These are phyloP conservation scores for Arizona elegans DNA, from an alignment of 2,113 vertebrate species.

Conservation along the genomic window DNA sequence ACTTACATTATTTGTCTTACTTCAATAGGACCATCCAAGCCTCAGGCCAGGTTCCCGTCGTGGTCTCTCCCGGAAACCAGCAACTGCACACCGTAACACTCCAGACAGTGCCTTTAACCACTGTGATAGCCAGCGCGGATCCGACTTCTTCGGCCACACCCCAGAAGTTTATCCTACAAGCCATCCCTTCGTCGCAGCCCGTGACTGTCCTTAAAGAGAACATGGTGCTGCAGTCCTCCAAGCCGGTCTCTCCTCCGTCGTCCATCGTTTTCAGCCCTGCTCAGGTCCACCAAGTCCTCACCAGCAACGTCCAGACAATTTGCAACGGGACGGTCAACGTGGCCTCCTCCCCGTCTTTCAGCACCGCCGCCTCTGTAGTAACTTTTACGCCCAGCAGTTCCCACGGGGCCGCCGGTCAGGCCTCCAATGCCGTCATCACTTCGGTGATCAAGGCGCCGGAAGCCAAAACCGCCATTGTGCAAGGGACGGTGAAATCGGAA, in stretches of 20 bases:
- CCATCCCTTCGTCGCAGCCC: constrained; percentile 77
- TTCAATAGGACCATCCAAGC: constrained; percentile 71
- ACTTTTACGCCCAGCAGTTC: constrained; percentile 74
- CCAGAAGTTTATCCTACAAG: constrained; percentile 82
- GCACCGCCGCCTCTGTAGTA: constrained; percentile 65
- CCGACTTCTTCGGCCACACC: constrained; percentile 62
- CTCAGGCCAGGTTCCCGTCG: constrained; percentile 77
- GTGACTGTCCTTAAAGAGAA: constrained; percentile 83
- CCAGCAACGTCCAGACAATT: constrained; percentile 69
- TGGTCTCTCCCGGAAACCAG: constrained; percentile 76
- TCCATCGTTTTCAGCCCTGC: constrained; percentile 70
- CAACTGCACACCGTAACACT: constrained; percentile 78
- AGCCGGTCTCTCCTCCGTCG: constrained; percentile 68
- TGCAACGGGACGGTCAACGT: constrained; percentile 70
- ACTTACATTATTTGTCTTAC: constrained; percentile 37
- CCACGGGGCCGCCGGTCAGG: constrained; percentile 69
- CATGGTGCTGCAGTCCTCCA: constrained; percentile 70
- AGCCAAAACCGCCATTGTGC: constrained; percentile 56
- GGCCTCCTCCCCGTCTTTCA: constrained; percentile 69
- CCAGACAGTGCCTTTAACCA: constrained; percentile 82
- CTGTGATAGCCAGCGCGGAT: constrained; percentile 79
- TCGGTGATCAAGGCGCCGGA: constrained; percentile 83
- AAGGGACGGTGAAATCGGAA: constrained; percentile 53
- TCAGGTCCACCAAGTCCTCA: constrained; percentile 74
- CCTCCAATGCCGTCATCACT: constrained; percentile 76